These are phyloP conservation scores for Moxostoma hubbsi DNA, from an alignment of 2,797 vertebrate species.

Conservation along the genomic window DNA sequence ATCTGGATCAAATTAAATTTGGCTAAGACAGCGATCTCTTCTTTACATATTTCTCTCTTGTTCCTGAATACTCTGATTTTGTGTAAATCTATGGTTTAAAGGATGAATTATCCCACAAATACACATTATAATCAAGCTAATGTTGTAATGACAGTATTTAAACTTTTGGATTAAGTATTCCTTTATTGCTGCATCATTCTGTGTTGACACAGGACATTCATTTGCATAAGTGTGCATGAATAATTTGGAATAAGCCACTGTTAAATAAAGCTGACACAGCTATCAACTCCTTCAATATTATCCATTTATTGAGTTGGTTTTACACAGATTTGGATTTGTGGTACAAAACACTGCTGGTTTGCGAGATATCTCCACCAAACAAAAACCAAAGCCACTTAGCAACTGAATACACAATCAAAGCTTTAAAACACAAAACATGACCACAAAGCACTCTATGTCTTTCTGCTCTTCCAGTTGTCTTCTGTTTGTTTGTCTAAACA, in stretches of 20 bases:
- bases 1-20: conserved; percentile 77
- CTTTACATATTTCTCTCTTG: conserved; percentile 51
- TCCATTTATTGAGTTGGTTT: conserved; percentile 81
- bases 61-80: conserved; percentile 25
- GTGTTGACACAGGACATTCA: too few species aligned
- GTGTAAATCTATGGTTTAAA: background rate
- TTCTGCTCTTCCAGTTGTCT: conserved; percentile 45
- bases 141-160: too few species aligned
- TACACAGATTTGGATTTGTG: conserved; percentile 71
- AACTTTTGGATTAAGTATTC: too few species aligned
- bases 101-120: too few species aligned
- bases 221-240: background rate
- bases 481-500: conserved; percentile 41
- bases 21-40: conserved; percentile 67
- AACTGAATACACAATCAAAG: conserved; percentile 41
- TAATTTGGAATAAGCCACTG: background rate
- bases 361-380: conserved; percentile 42
- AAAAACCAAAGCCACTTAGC: conserved; percentile 32
- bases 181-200: too few species aligned
- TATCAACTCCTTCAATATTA: conserved; percentile 67
- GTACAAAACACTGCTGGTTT: conserved; percentile 57
- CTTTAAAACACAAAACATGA: conserved; percentile 44
- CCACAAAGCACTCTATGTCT: conserved; percentile 37
- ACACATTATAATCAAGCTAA: too few species aligned
- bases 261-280: conserved; percentile 40